These are phyloP conservation scores for Megaceryle maxima DNA, from an alignment of 2,113 vertebrate species.

Conservation along the genomic window DNA sequence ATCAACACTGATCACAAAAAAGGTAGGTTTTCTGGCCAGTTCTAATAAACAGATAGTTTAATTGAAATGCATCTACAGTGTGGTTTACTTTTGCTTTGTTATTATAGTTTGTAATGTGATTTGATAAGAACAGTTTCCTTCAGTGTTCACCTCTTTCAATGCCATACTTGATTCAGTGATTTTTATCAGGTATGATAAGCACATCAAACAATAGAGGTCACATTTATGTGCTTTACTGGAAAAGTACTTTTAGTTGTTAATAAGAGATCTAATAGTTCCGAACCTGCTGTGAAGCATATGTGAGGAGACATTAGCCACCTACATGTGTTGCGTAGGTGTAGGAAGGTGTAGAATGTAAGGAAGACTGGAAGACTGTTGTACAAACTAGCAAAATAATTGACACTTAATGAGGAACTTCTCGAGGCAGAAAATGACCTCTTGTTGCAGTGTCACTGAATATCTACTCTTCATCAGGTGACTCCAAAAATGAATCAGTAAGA, in stretches of 20 bases:
- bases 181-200: constrained; percentile 59
- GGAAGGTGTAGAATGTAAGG: constrained; percentile 40
- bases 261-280: constrained; percentile 63
- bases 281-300: constrained; percentile 76
- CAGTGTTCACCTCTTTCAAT: not conserved
- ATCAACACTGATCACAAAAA: not conserved
- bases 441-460: constrained; percentile 62
- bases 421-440: constrained; percentile 65
- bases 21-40: not conserved
- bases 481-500: constrained; percentile 34
- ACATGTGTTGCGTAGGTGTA: constrained; percentile 37
- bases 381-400: constrained; percentile 74
- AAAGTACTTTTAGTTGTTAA: constrained; percentile 69
- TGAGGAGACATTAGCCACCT: constrained; percentile 76
- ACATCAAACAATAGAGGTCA: constrained; percentile 65
- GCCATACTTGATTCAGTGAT: constrained; percentile 30
- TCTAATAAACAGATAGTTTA: not conserved
- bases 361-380: constrained; percentile 52
- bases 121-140: not conserved
- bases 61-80: not conserved
- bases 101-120: not conserved
- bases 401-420: constrained; percentile 70
- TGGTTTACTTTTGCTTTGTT: not conserved
- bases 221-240: constrained; percentile 69
- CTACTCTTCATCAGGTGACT: constrained; percentile 27